Evolutionary conservation across 2,113 vertebrate species (phyloP), one percentile per base, ranked within the genome.

Genomic region (Lophura nycthemera): DNA sequence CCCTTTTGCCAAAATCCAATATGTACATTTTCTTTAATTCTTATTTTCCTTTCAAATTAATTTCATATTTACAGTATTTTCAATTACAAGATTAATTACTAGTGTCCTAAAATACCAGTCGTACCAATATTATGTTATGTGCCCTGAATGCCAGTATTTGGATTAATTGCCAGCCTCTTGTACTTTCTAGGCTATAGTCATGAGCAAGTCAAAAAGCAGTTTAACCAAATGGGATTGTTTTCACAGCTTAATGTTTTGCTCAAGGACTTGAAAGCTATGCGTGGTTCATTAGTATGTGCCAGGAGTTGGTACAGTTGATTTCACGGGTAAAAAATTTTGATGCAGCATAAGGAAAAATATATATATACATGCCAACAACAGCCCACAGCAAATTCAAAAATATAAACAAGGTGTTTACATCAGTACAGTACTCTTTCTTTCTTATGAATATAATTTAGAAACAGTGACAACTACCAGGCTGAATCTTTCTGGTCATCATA

Each of bases 281-380:
- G 78, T 12, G 96, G 97, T 95, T 98, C 98, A 84, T 98, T 93
- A 83, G n/a, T 98, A 98, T 7, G 88, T 89, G 42, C 98, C 98
- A 87, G 98, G 98, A 97, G 98, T 98, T 71, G 98, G 98, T 47
- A 97, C 89, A 82, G 96, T 91, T 90, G 98, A 98, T 95, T 98
- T 98, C 54, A 95, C 43, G 34, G 91, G 57, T 42, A 79, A 65
- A 89, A 99, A 99, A 83, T 97, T 97, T 98, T 98, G 90, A 86
- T 21, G 38, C 96, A 93, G 79, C 75, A 91, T 17, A 80, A 72
- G 17, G 30, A 92, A 95, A 91, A 88, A 94, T 57, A 20, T 3
- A 52, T 21, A 47, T 19, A 47, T 10, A 93, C 45, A 94, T 60
- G 21, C 47, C 85, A 97, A 6, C 87, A 34, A 92, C 29, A 92